Base-by-base conservation (phyloP, 2,888 invertebrate species). In the Stenoptilia bipunctidactyla region DNA sequence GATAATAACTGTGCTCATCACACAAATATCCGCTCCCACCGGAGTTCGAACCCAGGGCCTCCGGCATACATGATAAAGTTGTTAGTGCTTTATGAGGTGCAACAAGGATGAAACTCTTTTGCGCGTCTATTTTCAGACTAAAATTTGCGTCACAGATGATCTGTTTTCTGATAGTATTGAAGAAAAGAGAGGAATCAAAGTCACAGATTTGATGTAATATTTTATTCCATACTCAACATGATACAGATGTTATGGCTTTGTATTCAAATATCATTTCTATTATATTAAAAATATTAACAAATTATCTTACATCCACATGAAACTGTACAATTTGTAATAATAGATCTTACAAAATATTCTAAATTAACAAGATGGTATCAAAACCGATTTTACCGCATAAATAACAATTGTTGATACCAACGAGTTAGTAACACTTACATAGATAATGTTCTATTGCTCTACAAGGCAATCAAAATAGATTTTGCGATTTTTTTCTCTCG, bases 251-350 rank as follows among this genome's bases (percentile, higher is more conserved):
- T 80, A 82, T 77, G 80, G 80, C 77, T 80, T 80, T 74, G 70
- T 77, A 77, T 77, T 77, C 71, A 80, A 80, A 80, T 76, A 69
- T 72, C 63, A 60, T 30, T 20, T 76, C 69, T 79, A 76, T 74
- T 68, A 73, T 76, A 77, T 75, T 82, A 80, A 82, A 80, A 82
- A 79, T 82, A 80, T 82, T 79, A 82, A 83, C 82, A 80, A 80
- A 77, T 77, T 80, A 83, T 82, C 75, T 82, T 82, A 83, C 79
- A 82, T 74, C 64, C 79, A 77, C 73, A 76, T 76, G 74, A 80
- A 77, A 83, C 80, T 82, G 76, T 82, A 82, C 82, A 74, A 67
- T 77, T 73, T 70, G 68, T 72, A 67, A 74, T 72, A 67, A 74
- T 80, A 76, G 66, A 69, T 63, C 77, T 79, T 80, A 80, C 62